Evolutionary conservation across 2,888 invertebrate genomes (phyloP).

Genomic region (Trissolcus brochymenae): DNA sequence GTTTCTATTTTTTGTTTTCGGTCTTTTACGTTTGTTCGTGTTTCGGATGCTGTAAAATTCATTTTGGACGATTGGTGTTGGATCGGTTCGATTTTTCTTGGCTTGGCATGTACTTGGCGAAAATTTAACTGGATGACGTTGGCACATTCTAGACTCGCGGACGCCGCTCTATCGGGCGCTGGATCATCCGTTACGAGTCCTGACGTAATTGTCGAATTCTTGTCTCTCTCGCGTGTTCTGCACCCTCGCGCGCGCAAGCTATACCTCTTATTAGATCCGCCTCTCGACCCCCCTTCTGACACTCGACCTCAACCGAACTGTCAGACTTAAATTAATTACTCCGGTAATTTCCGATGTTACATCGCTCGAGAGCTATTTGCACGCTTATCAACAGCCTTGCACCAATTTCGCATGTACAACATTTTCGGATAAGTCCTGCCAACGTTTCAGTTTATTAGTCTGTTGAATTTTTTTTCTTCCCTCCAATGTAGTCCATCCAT

Average conservation of each 20-base stretch:
- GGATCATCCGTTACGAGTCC: constrained; percentile 75
- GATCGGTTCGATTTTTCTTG: constrained; percentile 15
- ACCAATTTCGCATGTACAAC: no score
- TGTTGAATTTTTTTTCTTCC: no score
- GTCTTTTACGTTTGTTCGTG: not conserved
- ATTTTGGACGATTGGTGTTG: not conserved
- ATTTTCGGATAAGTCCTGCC: no score
- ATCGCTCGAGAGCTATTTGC: constrained; percentile 32
- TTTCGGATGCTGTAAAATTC: not conserved
- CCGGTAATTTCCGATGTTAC: constrained; percentile 45
- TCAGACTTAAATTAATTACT: constrained; percentile 54
- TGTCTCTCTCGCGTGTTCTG: constrained; percentile 55
- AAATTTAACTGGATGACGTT: constrained; percentile 67
- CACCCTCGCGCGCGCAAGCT: constrained; percentile 15
- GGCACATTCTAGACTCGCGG: constrained; percentile 70
- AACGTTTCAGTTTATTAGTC: no score
- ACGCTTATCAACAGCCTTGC: constrained; percentile 29
- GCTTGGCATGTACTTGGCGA: constrained; percentile 17
- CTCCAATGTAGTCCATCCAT: no score
- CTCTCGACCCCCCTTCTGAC: constrained; percentile 21
- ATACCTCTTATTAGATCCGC: constrained; percentile 25
- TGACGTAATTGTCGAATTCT: constrained; percentile 76
- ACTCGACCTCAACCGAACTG: constrained; percentile 47
- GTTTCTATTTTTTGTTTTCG: no score
- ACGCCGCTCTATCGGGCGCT: constrained; percentile 47